Percentiles rank a stretch among this genome's conserved stretches.
These are phyloP conservation scores for Tachystola acroxantha DNA, from an alignment of 2,888 invertebrate genomes.

Conservation along the genomic window DNA sequence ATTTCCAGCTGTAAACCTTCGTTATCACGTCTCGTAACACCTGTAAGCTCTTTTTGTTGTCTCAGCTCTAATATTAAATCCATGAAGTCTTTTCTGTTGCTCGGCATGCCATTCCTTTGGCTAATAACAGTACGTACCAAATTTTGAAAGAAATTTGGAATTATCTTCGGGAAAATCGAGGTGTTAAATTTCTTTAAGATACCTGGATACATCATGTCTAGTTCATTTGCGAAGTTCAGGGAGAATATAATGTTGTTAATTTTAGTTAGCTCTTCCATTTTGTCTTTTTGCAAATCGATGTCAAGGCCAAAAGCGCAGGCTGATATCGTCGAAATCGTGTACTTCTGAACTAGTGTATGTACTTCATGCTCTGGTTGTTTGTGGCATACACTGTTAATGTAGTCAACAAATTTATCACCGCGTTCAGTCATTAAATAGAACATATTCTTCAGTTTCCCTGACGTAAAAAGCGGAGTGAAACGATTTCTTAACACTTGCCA, in stretches of 20 bases:
- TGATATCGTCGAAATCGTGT: constrained; percentile 33
- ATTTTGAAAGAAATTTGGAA: constrained; percentile 27
- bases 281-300: too few species aligned
- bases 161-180: constrained; percentile 25
- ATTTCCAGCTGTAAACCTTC: constrained; percentile 21
- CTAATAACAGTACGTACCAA: constrained; percentile 26
- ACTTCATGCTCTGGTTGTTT: constrained; percentile 27
- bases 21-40: constrained; percentile 15
- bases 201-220: constrained; percentile 41
- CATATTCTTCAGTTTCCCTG: constrained; percentile 53
- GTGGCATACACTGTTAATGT: constrained; percentile 18
- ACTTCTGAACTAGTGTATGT: constrained; percentile 29
- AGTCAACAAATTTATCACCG: too few species aligned
- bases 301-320: constrained; percentile 40
- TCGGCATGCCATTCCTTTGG: constrained; percentile 33
- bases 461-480: constrained; percentile 45
- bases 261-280: constrained; percentile 4
- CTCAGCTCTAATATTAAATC: too few species aligned
- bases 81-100: too few species aligned
- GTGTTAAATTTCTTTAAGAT: constrained; percentile 29
- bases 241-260: constrained; percentile 21
- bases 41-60: constrained; percentile 24
- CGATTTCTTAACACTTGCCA: constrained; percentile 40
- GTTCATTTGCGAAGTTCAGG: constrained; percentile 18
- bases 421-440: constrained; percentile 34